Percentiles rank a stretch among this genome's conserved stretches.
phyloP scores from a whole-genome alignment of 1,140 invertebrate genomes.

The Phymastichus coffea region DNA sequence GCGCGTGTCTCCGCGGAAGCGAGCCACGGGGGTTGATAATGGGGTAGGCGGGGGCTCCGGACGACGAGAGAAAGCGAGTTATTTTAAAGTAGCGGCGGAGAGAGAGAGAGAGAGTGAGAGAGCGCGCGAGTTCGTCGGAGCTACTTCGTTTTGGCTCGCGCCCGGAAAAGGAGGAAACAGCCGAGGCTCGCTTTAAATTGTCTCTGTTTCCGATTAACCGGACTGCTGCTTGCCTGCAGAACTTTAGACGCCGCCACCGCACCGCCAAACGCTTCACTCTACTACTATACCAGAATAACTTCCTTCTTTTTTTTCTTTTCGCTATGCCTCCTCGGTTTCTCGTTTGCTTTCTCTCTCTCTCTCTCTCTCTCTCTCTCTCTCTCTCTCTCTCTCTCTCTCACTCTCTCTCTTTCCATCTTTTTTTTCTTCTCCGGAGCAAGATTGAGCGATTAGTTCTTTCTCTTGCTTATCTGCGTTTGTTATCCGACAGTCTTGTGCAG shows the following conservation, averaged over 20 bases:
- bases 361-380: background rate
- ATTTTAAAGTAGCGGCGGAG: slow-evolving; percentile 29
- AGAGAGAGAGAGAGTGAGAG: no score
- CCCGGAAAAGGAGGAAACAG: slow-evolving; percentile 15
- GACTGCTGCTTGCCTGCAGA: slow-evolving; percentile 11
- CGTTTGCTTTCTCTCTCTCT: background rate
- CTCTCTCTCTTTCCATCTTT: no score
- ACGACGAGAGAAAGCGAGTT: no score
- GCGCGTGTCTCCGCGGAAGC: no score
- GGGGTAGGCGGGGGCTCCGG: slow-evolving; percentile 3
- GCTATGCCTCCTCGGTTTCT: background rate
- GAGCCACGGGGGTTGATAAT: no score
- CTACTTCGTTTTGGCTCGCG: slow-evolving; percentile 16
- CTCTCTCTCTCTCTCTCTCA: background rate
- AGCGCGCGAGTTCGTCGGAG: background rate
- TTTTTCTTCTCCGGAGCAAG: no score
- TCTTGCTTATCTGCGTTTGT: no score
- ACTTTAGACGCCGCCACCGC: no score
- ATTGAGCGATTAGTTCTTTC: background rate
- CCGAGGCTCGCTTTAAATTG: slow-evolving; percentile 25
- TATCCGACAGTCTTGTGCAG: no score
- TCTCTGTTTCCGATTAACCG: slow-evolving; percentile 27
- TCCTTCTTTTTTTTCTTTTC: no score
- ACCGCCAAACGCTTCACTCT: no score
- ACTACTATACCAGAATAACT: no score